Base-by-base conservation (phyloP, 2,113 vertebrate genomes). In the Osmerus mordax region DNA sequence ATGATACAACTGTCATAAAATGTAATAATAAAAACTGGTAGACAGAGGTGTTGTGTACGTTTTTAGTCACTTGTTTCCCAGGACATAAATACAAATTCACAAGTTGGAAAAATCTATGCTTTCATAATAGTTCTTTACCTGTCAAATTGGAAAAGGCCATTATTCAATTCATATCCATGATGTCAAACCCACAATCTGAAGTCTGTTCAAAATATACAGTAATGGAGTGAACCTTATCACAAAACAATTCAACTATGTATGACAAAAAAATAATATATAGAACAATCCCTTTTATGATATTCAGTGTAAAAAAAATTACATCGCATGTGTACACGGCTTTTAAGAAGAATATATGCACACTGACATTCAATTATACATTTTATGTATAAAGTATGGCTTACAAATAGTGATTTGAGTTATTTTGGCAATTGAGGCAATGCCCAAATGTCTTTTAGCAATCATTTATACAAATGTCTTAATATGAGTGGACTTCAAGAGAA, bases 201-300 rank as follows among this genome's bases (percentile, higher is more conserved):
- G 60, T 56, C 15, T 29, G 25, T 28, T 8, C 29, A 12, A 32
- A 62, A 62, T 28, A 25, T 7, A 64, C 28, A 64, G 13, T 4
- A 28, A 14, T 8, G 32, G 32, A 18, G 4, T 32, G 7, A 9
- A 29, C 28, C 4, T 29, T 32, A 8, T 18, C 61, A 64, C 32
- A 36, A 29, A 28, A 14, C 58, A 7, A 28, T 41, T 5, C 29
- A 62, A n/a, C 4, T 18, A 36, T 62, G 23, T 29, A n/a, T 2
- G 54, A 32, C 18, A 54, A 6, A 65, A 69, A 36, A 21, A 21
- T 21, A 21, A 21, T 21, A 71, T 32, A 23, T 3, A 18, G 63
- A 54, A 69, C 76, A 65, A 73, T 81, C 71, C 73, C 61, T 81
- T 83, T 72, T 72, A 65, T 75, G 76, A 81, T 77, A 77, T 72